Percentiles rank a stretch among this genome's conserved stretches.
phyloP scores from a whole-genome alignment of 2,888 invertebrate species.

The Cactoblastis cactorum region DNA sequence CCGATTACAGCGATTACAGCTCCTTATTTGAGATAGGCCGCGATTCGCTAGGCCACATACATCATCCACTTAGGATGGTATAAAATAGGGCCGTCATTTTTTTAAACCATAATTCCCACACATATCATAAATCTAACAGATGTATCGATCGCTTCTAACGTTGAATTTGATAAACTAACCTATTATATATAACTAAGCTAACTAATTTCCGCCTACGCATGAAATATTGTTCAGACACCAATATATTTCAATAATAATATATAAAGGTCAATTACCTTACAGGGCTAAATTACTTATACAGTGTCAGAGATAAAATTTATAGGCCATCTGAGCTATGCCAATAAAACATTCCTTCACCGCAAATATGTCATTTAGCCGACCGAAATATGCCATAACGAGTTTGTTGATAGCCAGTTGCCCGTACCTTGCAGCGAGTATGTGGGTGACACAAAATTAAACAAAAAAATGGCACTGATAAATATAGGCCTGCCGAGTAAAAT shows the following conservation, averaged over 20 bases:
- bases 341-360: conserved; percentile 3
- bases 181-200: too few species aligned
- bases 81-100: too few species aligned
- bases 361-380: conserved; percentile 5
- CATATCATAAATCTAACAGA: too few species aligned
- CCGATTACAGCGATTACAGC: too few species aligned
- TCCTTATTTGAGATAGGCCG: too few species aligned
- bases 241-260: not conserved
- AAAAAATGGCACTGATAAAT: too few species aligned
- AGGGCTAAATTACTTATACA: not conserved
- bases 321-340: conserved; percentile 6
- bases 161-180: not conserved
- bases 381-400: conserved; percentile 1
- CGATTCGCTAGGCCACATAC: too few species aligned
- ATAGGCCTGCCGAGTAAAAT: too few species aligned
- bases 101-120: too few species aligned
- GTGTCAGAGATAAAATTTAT: not conserved
- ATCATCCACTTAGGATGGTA: too few species aligned
- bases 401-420: not conserved
- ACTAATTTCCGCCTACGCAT: not conserved
- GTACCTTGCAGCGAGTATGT: not conserved
- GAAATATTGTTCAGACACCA: not conserved
- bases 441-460: too few species aligned
- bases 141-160: not conserved
- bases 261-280: not conserved